phyloP scores from a whole-genome alignment of 2,888 invertebrate species.

The Tetranychus piercei region DNA sequence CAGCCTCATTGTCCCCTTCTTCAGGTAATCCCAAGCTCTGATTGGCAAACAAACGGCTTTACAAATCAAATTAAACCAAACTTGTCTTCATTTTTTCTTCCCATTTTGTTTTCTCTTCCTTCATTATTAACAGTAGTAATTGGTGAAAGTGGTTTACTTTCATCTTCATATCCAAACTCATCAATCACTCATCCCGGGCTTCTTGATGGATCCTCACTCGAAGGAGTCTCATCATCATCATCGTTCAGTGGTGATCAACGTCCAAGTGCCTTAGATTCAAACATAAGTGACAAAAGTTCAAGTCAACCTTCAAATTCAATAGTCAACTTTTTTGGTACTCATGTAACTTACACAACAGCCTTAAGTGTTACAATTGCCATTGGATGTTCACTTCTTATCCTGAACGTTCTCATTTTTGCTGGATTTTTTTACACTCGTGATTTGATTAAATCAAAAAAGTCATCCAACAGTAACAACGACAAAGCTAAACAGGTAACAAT shows the following conservation, averaged over 20 bases:
- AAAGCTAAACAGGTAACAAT: too few species aligned
- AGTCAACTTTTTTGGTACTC: not conserved
- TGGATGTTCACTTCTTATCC: constrained; percentile 24
- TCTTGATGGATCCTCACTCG: not conserved
- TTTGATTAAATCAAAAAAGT: constrained; percentile 5
- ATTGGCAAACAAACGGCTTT: too few species aligned
- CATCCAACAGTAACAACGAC: not conserved
- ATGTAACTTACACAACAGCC: constrained; percentile 53
- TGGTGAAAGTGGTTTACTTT: not conserved
- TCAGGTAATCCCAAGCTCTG: not conserved
- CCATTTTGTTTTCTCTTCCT: not conserved
- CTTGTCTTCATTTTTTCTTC: too few species aligned
- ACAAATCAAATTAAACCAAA: not conserved
- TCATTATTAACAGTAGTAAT: not conserved
- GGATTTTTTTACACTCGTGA: constrained; percentile 24
- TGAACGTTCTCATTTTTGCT: constrained; percentile 26
- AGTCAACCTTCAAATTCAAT: not conserved
- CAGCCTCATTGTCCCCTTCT: not conserved
- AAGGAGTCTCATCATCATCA: not conserved
- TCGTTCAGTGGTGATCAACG: not conserved
- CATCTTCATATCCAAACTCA: not conserved
- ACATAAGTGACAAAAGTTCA: not conserved
- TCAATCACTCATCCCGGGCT: not conserved
- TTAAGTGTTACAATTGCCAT: constrained; percentile 70
- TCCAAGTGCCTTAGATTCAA: constrained; percentile 6